phyloP scores from a whole-genome alignment of 2,113 vertebrate genomes.

The Oryzias celebensis region DNA sequence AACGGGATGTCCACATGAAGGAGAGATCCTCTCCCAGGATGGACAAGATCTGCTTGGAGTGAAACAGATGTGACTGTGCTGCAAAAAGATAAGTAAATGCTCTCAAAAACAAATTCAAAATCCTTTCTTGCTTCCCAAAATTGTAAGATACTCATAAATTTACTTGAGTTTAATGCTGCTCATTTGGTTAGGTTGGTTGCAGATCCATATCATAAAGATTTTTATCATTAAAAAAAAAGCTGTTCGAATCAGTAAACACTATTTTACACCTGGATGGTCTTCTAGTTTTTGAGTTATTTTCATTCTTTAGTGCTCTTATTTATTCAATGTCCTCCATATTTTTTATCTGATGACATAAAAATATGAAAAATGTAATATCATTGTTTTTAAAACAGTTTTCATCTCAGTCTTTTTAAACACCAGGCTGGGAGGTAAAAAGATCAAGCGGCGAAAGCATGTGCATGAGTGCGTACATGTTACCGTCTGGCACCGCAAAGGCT shows the following conservation, averaged over 20 bases:
- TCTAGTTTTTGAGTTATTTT: conserved; percentile 37
- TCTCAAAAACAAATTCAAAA: not conserved
- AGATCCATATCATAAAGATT: conserved; percentile 44
- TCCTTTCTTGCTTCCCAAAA: conserved; percentile 31
- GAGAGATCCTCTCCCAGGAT: no score
- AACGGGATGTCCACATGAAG: no score
- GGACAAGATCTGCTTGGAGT: conserved; percentile 32
- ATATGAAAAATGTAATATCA: conserved; percentile 1
- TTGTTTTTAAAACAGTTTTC: no score
- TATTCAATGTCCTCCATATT: conserved; percentile 20
- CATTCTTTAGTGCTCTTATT: conserved; percentile 16
- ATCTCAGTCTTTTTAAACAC: conserved; percentile 8
- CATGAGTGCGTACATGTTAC: conserved; percentile 13
- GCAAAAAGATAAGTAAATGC: conserved; percentile 51
- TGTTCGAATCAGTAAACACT: conserved; percentile 55
- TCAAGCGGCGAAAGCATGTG: conserved; percentile 16
- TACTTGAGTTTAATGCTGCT: conserved; percentile 14
- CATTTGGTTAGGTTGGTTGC: conserved; percentile 6
- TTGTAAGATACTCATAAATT: conserved; percentile 23
- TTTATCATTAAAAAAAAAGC: conserved; percentile 42
- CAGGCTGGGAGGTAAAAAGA: conserved; percentile 22
- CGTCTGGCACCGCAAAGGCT: conserved; percentile 39
- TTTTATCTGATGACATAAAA: conserved; percentile 27
- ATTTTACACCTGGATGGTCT: conserved; percentile 35
- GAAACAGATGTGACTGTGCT: conserved; percentile 22